Evolutionary conservation across 2,888 invertebrate genomes (phyloP).

Genomic region (Patella ulyssiponensis): DNA sequence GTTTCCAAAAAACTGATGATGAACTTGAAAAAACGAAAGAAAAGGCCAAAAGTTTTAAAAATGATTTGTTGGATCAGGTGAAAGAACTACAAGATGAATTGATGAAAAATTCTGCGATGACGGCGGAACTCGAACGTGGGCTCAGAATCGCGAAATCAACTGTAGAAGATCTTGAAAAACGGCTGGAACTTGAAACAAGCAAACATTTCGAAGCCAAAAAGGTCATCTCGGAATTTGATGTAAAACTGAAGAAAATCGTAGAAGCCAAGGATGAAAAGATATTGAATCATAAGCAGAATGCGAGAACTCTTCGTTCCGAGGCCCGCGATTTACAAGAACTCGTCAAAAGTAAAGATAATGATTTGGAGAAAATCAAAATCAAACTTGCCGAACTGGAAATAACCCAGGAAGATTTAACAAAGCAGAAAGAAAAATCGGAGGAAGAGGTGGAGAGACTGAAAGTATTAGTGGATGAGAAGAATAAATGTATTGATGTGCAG

Average conservation of each 20-base stretch:
- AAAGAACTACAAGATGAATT: conserved; percentile 45
- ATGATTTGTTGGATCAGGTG: conserved; percentile 43
- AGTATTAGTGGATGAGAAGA: conserved; percentile 19
- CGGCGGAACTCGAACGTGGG: conserved; percentile 45
- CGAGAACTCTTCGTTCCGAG: conserved; percentile 15
- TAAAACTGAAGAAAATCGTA: conserved; percentile 23
- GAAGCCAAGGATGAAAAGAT: conserved; percentile 26
- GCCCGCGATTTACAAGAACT: conserved; percentile 18
- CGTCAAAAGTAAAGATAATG: conserved; percentile 10
- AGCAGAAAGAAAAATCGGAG: conserved; percentile 21
- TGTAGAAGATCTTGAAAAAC: conserved; percentile 40
- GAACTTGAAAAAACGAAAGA: conserved; percentile 31
- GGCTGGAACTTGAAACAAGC: conserved; percentile 29
- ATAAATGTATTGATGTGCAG: conserved; percentile 19
- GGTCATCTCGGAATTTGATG: conserved; percentile 33
- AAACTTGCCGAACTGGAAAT: conserved; percentile 21
- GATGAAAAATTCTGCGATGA: conserved; percentile 43
- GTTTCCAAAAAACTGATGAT: neutral
- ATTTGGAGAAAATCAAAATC: conserved; percentile 16
- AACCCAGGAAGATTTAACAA: conserved; percentile 29
- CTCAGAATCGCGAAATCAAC: conserved; percentile 43
- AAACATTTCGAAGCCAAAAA: conserved; percentile 32
- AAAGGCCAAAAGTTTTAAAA: conserved; percentile 29
- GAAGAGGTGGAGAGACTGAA: conserved; percentile 18
- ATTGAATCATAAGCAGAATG: conserved; percentile 17